A percentile compares a stretch with the other conserved stretches of the same genome.
Conservation (phyloP, 2,797 vertebrate genomes). For the Eutrigla gurnardus region DNA sequence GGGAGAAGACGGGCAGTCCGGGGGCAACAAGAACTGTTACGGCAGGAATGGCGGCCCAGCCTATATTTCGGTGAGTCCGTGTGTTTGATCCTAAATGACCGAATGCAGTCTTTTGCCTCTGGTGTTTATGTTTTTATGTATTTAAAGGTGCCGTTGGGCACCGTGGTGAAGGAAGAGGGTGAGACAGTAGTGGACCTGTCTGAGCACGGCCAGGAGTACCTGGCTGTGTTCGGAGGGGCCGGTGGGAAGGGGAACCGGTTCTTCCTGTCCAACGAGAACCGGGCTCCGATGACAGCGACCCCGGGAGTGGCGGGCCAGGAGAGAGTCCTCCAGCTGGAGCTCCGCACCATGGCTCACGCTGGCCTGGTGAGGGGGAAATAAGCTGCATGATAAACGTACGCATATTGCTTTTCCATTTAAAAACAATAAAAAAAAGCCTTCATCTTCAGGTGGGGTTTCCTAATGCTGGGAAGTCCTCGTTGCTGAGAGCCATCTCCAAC, state of each 20-base stretch:
- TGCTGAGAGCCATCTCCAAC: constrained; percentile 92
- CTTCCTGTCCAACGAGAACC: constrained; percentile 94
- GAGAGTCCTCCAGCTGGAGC: constrained; percentile 89
- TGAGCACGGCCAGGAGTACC: constrained; percentile 85
- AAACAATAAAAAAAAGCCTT: not conserved
- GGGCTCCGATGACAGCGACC: constrained; percentile 86
- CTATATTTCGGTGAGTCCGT: constrained; percentile 85
- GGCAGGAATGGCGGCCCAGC: constrained; percentile 84
- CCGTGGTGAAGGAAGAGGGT: constrained; percentile 89
- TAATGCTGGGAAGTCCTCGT: constrained; percentile 96
- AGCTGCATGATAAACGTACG: not conserved
- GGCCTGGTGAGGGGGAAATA: constrained; percentile 87
- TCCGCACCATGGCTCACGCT: constrained; percentile 94
- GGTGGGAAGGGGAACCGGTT: constrained; percentile 97
- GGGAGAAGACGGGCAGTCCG: constrained; percentile 85
- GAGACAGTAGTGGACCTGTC: constrained; percentile 86
- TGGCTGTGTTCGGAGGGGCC: constrained; percentile 90
- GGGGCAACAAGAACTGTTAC: constrained; percentile 90
- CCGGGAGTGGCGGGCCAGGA: constrained; percentile 89
- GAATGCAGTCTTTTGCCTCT: not conserved
- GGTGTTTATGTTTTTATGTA: not conserved
- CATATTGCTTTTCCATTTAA: not conserved
- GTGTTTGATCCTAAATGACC: not conserved
- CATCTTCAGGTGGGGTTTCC: constrained; percentile 92
- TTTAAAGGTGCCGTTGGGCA: constrained; percentile 92